Percentiles rank a stretch among this genome's conserved stretches.
Conservation (phyloP, 2,888 invertebrate genomes). For the Anticlea derivata region DNA sequence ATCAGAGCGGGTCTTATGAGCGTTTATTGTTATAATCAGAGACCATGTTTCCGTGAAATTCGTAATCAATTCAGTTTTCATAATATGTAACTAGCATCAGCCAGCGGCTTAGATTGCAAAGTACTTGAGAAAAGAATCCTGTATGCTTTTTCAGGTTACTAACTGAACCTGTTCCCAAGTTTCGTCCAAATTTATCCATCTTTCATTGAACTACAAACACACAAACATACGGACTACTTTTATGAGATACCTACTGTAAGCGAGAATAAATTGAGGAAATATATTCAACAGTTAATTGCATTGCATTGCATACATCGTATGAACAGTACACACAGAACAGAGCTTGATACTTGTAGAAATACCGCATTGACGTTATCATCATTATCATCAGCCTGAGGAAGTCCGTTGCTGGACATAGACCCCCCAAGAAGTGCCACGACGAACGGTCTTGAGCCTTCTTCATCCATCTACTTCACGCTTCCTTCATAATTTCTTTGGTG, state of each 20-base stretch:
- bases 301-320: conserved; percentile 12
- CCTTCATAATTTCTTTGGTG: no score
- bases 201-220: neutral
- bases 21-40: conserved; percentile 26
- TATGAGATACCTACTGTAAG: conserved; percentile 28
- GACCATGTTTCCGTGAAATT: conserved; percentile 30
- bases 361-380: neutral
- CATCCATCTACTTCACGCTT: no score
- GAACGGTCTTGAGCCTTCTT: no score
- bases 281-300: conserved; percentile 27
- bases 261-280: conserved; percentile 40
- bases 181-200: no score
- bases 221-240: conserved; percentile 11
- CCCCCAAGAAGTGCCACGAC: no score
- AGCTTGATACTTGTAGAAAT: neutral
- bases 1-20: conserved; percentile 33
- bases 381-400: no score
- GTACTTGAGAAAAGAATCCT: no score
- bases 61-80: conserved; percentile 31
- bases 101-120: no score
- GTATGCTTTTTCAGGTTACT: no score
- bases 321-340: neutral
- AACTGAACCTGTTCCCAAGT: no score
- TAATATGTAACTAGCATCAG: conserved; percentile 25
- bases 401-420: no score